These are phyloP conservation scores for Thomomys bottae DNA, from an alignment of 2,113 vertebrate genomes.

Conservation along the genomic window DNA sequence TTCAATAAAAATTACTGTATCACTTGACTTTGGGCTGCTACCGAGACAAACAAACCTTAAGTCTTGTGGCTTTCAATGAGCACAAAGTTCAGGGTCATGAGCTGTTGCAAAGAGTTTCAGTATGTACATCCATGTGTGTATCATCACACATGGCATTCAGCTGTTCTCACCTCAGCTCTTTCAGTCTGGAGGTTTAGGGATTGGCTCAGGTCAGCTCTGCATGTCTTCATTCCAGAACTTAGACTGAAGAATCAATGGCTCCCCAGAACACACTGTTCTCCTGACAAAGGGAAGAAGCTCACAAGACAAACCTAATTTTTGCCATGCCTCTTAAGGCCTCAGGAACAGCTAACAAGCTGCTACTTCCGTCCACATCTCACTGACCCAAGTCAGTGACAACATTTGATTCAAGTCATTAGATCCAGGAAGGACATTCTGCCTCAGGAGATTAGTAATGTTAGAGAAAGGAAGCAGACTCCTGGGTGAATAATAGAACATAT, in stretches of 20 bases:
- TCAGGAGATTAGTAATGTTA: not conserved
- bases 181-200: not conserved
- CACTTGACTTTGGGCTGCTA: not conserved
- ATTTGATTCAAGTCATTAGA: not conserved
- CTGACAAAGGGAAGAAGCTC: not conserved
- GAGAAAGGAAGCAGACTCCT: not conserved
- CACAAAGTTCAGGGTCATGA: not conserved
- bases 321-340: not conserved
- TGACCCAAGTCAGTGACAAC: not conserved
- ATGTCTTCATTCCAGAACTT: not conserved
- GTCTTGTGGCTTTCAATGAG: not conserved
- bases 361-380: not conserved
- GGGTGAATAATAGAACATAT: not conserved
- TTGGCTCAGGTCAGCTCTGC: not conserved
- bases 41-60: not conserved
- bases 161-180: not conserved
- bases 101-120: not conserved
- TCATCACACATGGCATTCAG: not conserved
- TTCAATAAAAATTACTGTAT: not conserved
- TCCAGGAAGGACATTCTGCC: not conserved
- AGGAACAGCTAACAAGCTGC: not conserved
- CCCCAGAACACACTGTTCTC: not conserved
- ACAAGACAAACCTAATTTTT: not conserved
- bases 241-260: not conserved
- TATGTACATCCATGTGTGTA: not conserved